Conservation (phyloP, 2,888 invertebrate genomes). For the Stenchaetothrips biformis region DNA sequence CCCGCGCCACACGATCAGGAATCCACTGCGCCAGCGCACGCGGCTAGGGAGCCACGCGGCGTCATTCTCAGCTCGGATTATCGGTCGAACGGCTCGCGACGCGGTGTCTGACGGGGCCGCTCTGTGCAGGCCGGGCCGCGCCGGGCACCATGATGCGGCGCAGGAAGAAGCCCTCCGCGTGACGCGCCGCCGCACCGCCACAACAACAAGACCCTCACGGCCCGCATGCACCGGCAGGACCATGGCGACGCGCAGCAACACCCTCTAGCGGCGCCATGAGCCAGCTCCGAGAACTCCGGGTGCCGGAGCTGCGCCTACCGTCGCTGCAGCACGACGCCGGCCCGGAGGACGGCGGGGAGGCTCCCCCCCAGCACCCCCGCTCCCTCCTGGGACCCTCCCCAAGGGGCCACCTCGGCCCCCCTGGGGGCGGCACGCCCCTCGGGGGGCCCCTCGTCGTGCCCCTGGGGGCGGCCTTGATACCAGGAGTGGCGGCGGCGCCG, state of each 20-base stretch:
- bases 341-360: constrained; percentile 48
- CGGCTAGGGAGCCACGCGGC: too few relatives aligned
- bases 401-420: constrained; percentile 36
- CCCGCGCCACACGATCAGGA: too few relatives aligned
- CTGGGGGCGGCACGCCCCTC: constrained; percentile 49
- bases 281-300: constrained; percentile 54
- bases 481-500: constrained; percentile 38
- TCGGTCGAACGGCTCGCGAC: background rate
- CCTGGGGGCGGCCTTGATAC: constrained; percentile 46
- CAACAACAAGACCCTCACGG: background rate
- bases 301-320: constrained; percentile 61
- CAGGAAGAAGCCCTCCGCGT: background rate
- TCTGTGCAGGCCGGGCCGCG: background rate
- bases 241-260: background rate
- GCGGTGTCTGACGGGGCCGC: background rate
- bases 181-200: background rate
- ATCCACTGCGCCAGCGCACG: too few relatives aligned
- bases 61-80: too few relatives aligned
- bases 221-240: background rate
- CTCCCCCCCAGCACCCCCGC: constrained; percentile 47
- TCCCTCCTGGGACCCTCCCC: constrained; percentile 45
- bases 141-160: background rate
- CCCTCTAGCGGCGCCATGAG: constrained; percentile 43
- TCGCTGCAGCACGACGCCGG: constrained; percentile 31
- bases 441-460: constrained; percentile 40